These are phyloP conservation scores for Nymphalis c-album DNA, from an alignment of 2,888 invertebrate species.

Conservation along the genomic window DNA sequence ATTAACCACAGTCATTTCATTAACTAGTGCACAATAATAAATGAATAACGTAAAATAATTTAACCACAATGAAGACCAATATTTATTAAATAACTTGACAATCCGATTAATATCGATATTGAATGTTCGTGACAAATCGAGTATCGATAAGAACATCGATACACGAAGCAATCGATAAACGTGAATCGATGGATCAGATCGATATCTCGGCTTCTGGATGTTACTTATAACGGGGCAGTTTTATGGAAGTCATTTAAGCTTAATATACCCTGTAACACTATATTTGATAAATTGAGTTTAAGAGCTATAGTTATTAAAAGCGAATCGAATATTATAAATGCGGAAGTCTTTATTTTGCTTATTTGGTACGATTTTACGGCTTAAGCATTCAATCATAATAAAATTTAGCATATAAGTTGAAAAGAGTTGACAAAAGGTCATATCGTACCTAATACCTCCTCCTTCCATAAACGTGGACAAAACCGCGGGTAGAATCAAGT, in stretches of 20 bases:
- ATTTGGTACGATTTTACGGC: too few relatives aligned
- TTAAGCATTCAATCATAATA: too few relatives aligned
- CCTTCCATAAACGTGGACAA: too few relatives aligned
- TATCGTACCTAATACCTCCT: too few relatives aligned
- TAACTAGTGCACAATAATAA: neutral
- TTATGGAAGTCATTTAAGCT: constrained; percentile 27
- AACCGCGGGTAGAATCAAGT: too few relatives aligned
- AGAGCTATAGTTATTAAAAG: neutral
- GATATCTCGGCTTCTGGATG: constrained; percentile 60
- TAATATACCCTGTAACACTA: constrained; percentile 1
- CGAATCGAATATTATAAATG: neutral
- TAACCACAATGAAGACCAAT: constrained; percentile 17
- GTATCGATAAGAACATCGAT: constrained; percentile 67
- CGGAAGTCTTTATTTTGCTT: too few relatives aligned
- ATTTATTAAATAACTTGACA: constrained; percentile 33
- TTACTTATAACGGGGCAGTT: constrained; percentile 46
- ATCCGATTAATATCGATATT: constrained; percentile 47
- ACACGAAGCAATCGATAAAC: constrained; percentile 68
- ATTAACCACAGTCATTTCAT: neutral
- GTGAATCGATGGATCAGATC: constrained; percentile 74
- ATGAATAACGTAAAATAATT: neutral
- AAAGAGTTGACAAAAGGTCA: too few relatives aligned
- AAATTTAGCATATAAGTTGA: too few relatives aligned
- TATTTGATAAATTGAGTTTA: neutral
- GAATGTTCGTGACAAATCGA: constrained; percentile 71